phyloP scores from a whole-genome alignment of 64 coral and sea anemone species.

The Cladopsammia gracilis region DNA sequence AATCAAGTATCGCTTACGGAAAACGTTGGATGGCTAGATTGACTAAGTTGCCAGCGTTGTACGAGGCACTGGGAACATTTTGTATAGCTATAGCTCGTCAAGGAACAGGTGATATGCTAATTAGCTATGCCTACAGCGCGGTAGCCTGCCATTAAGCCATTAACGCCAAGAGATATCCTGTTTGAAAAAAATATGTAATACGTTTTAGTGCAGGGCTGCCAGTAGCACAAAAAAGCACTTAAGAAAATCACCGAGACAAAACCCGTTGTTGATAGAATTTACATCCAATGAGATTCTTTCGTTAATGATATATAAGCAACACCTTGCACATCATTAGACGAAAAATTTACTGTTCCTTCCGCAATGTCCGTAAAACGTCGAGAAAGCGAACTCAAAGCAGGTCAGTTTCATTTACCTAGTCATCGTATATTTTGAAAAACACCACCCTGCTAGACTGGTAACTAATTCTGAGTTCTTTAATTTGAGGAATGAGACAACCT shows the following conservation, averaged over 20 bases:
- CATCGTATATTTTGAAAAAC: too few relatives aligned
- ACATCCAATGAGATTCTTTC: background rate
- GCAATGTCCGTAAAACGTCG: background rate
- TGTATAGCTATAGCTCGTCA: background rate
- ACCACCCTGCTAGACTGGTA: too few relatives aligned
- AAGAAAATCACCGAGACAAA: background rate
- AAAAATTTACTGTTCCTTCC: background rate
- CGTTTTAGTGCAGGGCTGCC: background rate
- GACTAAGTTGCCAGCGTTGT: too few relatives aligned
- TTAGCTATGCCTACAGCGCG: background rate
- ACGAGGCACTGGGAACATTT: too few relatives aligned
- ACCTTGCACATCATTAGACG: background rate
- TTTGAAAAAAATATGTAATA: background rate
- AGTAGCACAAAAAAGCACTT: conserved; percentile 28
- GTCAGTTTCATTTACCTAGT: too few relatives aligned
- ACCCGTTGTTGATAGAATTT: background rate
- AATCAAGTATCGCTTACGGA: too few relatives aligned
- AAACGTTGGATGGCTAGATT: too few relatives aligned
- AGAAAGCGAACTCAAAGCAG: background rate
- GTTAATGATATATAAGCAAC: background rate
- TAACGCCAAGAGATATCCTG: conserved; percentile 18
- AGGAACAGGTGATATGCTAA: conserved; percentile 5
- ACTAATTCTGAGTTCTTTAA: too few relatives aligned
- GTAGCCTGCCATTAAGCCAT: background rate
- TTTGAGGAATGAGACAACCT: too few relatives aligned